Base-by-base conservation (phyloP, 2,797 vertebrate species). In the Girardinus metallicus region DNA sequence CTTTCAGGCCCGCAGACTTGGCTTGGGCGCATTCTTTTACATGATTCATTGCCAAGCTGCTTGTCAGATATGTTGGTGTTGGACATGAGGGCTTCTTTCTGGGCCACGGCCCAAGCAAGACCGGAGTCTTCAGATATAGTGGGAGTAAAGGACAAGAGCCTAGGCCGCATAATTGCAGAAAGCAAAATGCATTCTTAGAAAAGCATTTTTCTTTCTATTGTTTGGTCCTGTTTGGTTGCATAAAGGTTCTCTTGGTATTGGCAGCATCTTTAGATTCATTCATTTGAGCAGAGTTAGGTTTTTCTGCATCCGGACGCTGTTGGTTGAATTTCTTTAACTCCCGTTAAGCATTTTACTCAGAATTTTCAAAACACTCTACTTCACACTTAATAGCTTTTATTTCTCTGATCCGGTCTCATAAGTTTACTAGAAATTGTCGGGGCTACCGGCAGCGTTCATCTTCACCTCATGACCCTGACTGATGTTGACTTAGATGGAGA, bases 401-500 rank as follows among this genome's bases (percentile, higher is more conserved):
- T 18, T 26, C 23, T 68, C 5, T 5, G 36, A 68, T 26, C 64
- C 39, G 23, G 23, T 5, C 13, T 71, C n/a, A 11, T n/a, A 46
- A 8, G 39, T 70, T 70, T 3, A 9, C 55, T 15, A n/a, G n/a
- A 13, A 26, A 39, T 76, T 16, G 10, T 10, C 6, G 44, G 39
- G 23, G n/a, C 18, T 51, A 44, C 41, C 44, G 5, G 34, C 29
- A 23, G 34, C 23, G 64, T 41, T 47, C 47, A 71, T 68, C 31
- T 4, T 36, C 39, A 75, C 78, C 31, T 70, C 15, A 23, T 49
- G 36, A 26, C 70, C 62, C 10, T 51, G 36, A 31, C 5, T 80
- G 66, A 87, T 84, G 80, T 86, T 83, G 76, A 78, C 73, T 76
- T n/a, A 81, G 78, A 88, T 73, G 83, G 36, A 26, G 13, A 79